Base-by-base conservation (phyloP, 1,140 invertebrate species). In the Heliconius eleuchia region DNA sequence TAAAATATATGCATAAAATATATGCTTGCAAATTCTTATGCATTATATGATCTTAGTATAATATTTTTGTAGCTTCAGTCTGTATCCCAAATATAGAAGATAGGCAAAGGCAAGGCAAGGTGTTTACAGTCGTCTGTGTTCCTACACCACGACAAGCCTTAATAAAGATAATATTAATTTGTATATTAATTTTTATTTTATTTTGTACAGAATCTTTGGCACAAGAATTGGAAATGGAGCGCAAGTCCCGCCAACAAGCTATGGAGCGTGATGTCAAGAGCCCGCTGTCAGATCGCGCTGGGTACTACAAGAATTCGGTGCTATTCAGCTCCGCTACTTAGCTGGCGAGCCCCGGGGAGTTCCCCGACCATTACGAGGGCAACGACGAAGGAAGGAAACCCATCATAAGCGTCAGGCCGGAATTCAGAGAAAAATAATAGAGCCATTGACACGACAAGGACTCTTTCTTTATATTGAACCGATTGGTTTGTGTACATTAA, bases 261-360 rank as follows among this genome's bases (percentile, higher is more conserved):
- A 95, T 96, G 85, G 97, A 98, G 88, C 96, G 97, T 83, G 97
- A 98, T 88, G 97, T 98, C 55, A 98, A 98, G 94, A 97, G 97
- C 88, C 97, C 97, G 42, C 95, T 98, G 82, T 97, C 97, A 91
- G 97, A 98, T 27, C 95, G 96, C 86, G 96, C 96, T 82, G 95
- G 95, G 84, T 98, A 98, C 94, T 98, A 98, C 95, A 98, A 98
- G 92, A 98, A 97, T 91, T 97, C 97, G 18, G 97, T 98, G 80
- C 95, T 98, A 73, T 98, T 98, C 90, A 97, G 96, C 82, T 97
- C 97, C 86, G 97, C 97, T 87, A 98, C 97, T 95, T 98, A 97
- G 96, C 96, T 95, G 85, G 77, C 88, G 82, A 86, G 84, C 84
- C 57, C 83, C 87, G 91, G 90, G 96, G 96, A 89, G 66, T 83